phyloP scores from a whole-genome alignment of 2,888 invertebrate species.

The Hirtodrosophila confusa region DNA sequence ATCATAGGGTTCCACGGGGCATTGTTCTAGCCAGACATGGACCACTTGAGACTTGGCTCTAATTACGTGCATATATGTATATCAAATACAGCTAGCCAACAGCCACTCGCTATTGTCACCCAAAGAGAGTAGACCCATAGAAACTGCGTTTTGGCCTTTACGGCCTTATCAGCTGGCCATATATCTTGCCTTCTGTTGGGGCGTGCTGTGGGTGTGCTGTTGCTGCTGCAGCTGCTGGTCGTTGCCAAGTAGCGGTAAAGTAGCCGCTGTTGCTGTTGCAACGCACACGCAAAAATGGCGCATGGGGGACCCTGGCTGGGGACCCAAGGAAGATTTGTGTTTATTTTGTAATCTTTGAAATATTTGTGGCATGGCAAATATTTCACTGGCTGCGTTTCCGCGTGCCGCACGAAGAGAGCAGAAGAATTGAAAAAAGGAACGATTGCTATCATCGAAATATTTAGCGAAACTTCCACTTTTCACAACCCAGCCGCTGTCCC shows the following conservation, averaged over 20 bases:
- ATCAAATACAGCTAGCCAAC: constrained; percentile 20
- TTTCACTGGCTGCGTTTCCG: constrained; percentile 69
- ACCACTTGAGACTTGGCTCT: constrained; percentile 36
- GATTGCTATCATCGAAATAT: constrained; percentile 63
- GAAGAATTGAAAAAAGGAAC: constrained; percentile 31
- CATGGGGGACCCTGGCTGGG: constrained; percentile 36
- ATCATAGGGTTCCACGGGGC: constrained; percentile 32
- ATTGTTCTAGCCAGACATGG: constrained; percentile 47
- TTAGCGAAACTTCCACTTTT: constrained; percentile 75
- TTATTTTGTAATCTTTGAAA: constrained; percentile 78
- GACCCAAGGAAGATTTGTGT: constrained; percentile 69
- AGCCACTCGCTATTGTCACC: constrained; percentile 43
- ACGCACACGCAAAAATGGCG: constrained; percentile 48
- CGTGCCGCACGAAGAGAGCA: constrained; percentile 34
- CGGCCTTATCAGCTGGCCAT: constrained; percentile 48
- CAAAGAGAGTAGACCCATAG: constrained; percentile 32
- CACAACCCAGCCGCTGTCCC: constrained; percentile 41
- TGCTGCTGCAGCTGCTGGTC: constrained; percentile 32
- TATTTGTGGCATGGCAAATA: constrained; percentile 79
- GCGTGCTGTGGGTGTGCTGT: constrained; percentile 47
- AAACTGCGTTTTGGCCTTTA: constrained; percentile 37
- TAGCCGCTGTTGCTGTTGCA: constrained; percentile 16
- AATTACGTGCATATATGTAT: constrained; percentile 39
- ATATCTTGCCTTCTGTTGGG: constrained; percentile 43
- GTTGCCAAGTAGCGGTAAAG: constrained; percentile 64